These are phyloP conservation scores for Psix sp. DNA, from an alignment of 1,140 invertebrate species.

Conservation along the genomic window DNA sequence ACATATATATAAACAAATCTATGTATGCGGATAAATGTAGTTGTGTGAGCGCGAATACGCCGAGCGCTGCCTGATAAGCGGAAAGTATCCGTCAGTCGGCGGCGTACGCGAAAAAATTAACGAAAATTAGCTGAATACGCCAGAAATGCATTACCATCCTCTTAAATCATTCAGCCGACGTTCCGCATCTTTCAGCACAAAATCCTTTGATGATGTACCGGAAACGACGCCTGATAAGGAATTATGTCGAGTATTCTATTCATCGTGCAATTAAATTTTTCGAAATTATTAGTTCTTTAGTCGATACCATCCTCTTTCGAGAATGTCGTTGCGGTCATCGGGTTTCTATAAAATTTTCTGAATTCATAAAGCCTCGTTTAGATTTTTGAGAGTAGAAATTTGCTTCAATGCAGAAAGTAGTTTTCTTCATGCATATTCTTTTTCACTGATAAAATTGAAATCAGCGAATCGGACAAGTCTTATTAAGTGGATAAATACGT, in stretches of 20 bases:
- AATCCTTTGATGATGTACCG: conserved; percentile 31
- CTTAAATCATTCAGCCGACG: conserved; percentile 56
- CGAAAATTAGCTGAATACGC: conserved; percentile 54
- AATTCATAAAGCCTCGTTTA: too few relatives aligned
- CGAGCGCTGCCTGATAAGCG: conserved; percentile 50
- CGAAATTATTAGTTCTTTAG: conserved; percentile 9
- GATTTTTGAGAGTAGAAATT: too few relatives aligned
- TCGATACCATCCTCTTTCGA: too few relatives aligned
- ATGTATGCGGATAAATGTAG: not conserved
- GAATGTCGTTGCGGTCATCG: too few relatives aligned
- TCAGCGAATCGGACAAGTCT: too few relatives aligned
- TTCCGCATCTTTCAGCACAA: conserved; percentile 39
- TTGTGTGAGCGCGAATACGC: conserved; percentile 35
- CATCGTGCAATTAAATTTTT: conserved; percentile 12
- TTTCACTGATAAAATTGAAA: too few relatives aligned
- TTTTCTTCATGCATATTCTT: too few relatives aligned
- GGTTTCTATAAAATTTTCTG: too few relatives aligned
- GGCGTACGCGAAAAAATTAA: conserved; percentile 48
- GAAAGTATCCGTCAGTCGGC: conserved; percentile 53
- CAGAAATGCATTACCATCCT: conserved; percentile 56
- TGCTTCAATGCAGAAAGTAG: too few relatives aligned
- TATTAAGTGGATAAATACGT: too few relatives aligned
- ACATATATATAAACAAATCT: not conserved
- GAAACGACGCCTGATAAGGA: conserved; percentile 35
- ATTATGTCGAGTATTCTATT: conserved; percentile 34